These are phyloP conservation scores for Megastigmus dorsalis DNA, from an alignment of 2,888 invertebrate species.

Conservation along the genomic window DNA sequence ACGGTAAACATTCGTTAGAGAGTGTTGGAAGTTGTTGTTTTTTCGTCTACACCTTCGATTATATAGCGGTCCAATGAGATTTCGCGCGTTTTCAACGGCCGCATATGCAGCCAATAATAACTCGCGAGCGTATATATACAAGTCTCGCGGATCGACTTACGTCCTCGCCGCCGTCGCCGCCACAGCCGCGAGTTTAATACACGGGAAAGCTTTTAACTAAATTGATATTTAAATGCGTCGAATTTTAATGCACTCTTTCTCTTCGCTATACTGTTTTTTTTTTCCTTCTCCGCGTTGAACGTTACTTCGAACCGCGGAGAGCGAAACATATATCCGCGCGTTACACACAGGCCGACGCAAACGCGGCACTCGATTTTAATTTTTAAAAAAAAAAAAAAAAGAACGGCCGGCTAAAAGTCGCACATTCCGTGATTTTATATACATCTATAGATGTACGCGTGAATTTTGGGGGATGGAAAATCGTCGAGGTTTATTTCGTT, in stretches of 20 bases:
- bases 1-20: background rate
- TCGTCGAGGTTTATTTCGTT: background rate
- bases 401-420: background rate
- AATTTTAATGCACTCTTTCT: constrained; percentile 11
- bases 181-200: constrained; percentile 29
- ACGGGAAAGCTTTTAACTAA: constrained; percentile 52
- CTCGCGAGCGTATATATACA: too few relatives aligned
- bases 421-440: too few relatives aligned
- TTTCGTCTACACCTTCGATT: background rate
- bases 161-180: too few relatives aligned
- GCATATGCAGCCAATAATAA: constrained; percentile 23
- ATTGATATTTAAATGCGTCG: constrained; percentile 43
- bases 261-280: too few relatives aligned
- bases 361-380: background rate
- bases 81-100: constrained; percentile 16
- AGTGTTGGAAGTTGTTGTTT: background rate
- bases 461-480: too few relatives aligned
- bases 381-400: background rate
- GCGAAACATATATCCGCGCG: background rate
- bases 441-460: background rate
- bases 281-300: too few relatives aligned
- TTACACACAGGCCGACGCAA: background rate
- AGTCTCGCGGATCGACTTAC: constrained; percentile 41
- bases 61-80: constrained; percentile 1
- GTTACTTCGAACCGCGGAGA: too few relatives aligned